Conservation (phyloP, 2,113 vertebrate species). For the Misgurnus anguillicaudatus region DNA sequence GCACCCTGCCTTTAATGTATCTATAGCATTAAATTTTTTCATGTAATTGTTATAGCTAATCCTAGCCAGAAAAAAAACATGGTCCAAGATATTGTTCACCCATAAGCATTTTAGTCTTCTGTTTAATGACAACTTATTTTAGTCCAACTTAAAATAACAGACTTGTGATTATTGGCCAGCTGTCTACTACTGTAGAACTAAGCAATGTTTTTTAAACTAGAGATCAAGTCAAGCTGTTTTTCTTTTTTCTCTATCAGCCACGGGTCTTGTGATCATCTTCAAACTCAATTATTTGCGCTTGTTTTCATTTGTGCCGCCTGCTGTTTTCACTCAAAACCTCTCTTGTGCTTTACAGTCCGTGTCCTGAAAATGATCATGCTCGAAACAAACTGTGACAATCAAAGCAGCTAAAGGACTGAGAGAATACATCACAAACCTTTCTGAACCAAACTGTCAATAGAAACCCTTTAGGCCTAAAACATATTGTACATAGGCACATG, state of each 20-base stretch:
- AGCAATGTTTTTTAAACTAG: not conserved
- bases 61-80: no score
- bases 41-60: no score
- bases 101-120: no score
- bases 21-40: no score
- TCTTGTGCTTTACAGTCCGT: constrained; percentile 10
- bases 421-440: constrained; percentile 10
- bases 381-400: constrained; percentile 11
- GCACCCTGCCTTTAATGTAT: no score
- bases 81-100: no score
- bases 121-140: no score
- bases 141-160: no score
- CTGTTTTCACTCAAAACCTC: constrained; percentile 34
- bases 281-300: constrained; percentile 57
- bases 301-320: constrained; percentile 47
- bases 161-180: not conserved
- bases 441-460: not conserved
- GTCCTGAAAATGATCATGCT: constrained; percentile 39
- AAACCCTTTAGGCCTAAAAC: not conserved
- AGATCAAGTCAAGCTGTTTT: not conserved
- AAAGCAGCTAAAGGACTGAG: constrained; percentile 7
- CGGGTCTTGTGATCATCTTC: constrained; percentile 66
- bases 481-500: not conserved
- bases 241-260: constrained; percentile 30
- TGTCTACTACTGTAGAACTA: not conserved